phyloP scores from a whole-genome alignment of 2,113 vertebrate genomes.

The Pholis gunnellus region DNA sequence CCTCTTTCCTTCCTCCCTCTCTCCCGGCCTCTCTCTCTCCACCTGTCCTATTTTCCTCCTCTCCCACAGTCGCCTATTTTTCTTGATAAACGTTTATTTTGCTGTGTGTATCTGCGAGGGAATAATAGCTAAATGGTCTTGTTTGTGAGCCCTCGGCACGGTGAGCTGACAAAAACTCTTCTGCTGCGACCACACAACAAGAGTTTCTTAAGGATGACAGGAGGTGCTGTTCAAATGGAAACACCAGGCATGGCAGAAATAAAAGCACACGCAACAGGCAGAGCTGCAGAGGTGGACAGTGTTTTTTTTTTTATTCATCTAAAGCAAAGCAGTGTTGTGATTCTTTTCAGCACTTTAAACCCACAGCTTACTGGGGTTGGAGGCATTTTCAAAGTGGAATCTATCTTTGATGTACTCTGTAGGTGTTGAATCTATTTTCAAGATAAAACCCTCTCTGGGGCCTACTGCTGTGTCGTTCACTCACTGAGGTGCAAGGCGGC shows the following conservation, averaged over 20 bases:
- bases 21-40: slow-evolving; percentile 57
- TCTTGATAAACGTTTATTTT: slow-evolving; percentile 67
- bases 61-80: slow-evolving; percentile 63
- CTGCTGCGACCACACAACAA: slow-evolving; percentile 65
- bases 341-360: slow-evolving; percentile 68
- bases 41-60: slow-evolving; percentile 76
- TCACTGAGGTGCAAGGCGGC: slow-evolving; percentile 64
- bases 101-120: slow-evolving; percentile 74
- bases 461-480: slow-evolving; percentile 64
- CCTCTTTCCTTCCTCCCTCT: slow-evolving; percentile 54
- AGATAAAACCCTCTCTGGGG: slow-evolving; percentile 55
- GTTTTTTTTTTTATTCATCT: slow-evolving; percentile 66
- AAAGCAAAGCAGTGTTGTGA: slow-evolving; percentile 59
- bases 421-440: slow-evolving; percentile 61
- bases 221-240: slow-evolving; percentile 53
- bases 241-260: slow-evolving; percentile 67
- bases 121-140: slow-evolving; percentile 86
- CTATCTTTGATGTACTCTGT: slow-evolving; percentile 54
- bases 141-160: slow-evolving; percentile 78
- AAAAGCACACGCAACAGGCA: slow-evolving; percentile 69
- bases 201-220: slow-evolving; percentile 58
- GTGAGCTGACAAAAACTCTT: slow-evolving; percentile 75
- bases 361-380: slow-evolving; percentile 48
- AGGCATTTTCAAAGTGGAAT: slow-evolving; percentile 62
- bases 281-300: slow-evolving; percentile 56